Evolutionary conservation across 2,797 vertebrate species (phyloP).

Genomic region (Schizopygopsis malacanthus): DNA sequence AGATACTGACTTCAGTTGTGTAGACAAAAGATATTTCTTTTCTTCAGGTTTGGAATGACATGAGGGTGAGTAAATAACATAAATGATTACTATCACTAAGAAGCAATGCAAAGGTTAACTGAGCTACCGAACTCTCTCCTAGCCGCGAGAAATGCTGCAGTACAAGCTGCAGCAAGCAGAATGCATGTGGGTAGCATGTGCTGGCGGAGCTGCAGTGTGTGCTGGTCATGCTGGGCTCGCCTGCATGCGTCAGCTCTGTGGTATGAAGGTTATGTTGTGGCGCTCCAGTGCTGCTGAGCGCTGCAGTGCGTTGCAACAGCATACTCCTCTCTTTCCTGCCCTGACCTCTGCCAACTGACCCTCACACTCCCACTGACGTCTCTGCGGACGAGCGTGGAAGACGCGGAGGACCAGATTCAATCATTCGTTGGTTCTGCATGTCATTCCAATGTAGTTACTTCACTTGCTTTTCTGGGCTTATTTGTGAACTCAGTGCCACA

Average conservation of each 20-base stretch:
- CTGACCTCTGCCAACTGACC: conserved; percentile 65
- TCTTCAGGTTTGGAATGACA: not conserved
- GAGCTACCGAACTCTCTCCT: not conserved
- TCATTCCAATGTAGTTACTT: conserved; percentile 26
- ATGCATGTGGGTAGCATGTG: conserved; percentile 39
- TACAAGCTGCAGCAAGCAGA: conserved; percentile 43
- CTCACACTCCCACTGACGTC: conserved; percentile 45
- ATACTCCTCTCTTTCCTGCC: conserved; percentile 61
- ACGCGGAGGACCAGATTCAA: conserved; percentile 50
- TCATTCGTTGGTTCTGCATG: conserved; percentile 6
- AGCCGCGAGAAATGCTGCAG: conserved; percentile 38
- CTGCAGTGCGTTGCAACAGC: conserved; percentile 68
- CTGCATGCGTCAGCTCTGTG: conserved; percentile 70
- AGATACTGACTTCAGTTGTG: not conserved
- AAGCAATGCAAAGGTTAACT: conserved; percentile 10
- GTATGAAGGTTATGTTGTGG: conserved; percentile 73
- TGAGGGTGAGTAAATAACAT: not conserved
- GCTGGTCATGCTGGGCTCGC: conserved; percentile 48
- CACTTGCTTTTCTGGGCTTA: conserved; percentile 29
- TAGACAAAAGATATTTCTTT: not conserved
- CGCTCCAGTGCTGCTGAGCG: conserved; percentile 73
- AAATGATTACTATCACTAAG: not conserved
- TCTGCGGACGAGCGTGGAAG: conserved; percentile 62
- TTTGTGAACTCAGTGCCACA: not conserved
- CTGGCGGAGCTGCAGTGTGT: conserved; percentile 43